Evolutionary conservation across 2,888 invertebrate genomes (phyloP).

Genomic region (Sussaba pulchella): DNA sequence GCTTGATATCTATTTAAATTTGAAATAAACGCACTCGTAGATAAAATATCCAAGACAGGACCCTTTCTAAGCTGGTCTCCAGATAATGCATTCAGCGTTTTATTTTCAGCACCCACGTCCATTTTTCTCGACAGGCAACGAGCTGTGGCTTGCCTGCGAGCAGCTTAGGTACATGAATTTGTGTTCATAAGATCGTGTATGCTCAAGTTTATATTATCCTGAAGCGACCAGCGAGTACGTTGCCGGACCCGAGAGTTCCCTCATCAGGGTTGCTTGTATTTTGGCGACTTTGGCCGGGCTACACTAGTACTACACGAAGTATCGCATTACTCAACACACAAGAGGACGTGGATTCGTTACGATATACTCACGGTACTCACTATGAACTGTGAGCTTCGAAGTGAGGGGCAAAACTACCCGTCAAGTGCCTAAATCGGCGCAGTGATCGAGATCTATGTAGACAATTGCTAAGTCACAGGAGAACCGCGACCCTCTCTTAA

Average conservation of each 20-base stretch:
- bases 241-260: slow-evolving; percentile 57
- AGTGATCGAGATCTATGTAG: slow-evolving; percentile 53
- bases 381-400: slow-evolving; percentile 37
- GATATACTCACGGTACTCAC: slow-evolving; percentile 40
- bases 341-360: slow-evolving; percentile 31
- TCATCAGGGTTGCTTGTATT: slow-evolving; percentile 51
- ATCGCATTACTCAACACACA: slow-evolving; percentile 58
- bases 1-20: too few relatives aligned
- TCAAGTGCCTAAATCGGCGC: slow-evolving; percentile 54
- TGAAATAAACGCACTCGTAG: slow-evolving; percentile 30
- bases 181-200: slow-evolving; percentile 35
- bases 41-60: slow-evolving; percentile 39
- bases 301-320: slow-evolving; percentile 45
- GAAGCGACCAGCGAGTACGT: slow-evolving; percentile 48
- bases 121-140: slow-evolving; percentile 64
- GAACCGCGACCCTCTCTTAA: slow-evolving; percentile 50
- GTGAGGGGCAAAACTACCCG: slow-evolving; percentile 42
- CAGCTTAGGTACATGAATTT: slow-evolving; percentile 24
- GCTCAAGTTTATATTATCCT: slow-evolving; percentile 62
- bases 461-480: slow-evolving; percentile 54
- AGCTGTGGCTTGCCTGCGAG: slow-evolving; percentile 51
- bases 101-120: slow-evolving; percentile 65
- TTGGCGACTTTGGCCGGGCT: slow-evolving; percentile 48
- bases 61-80: slow-evolving; percentile 67
- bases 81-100: slow-evolving; percentile 68